Evolutionary conservation across 2,888 invertebrate genomes (phyloP).

Genomic region (Anarsia innoxiella): DNA sequence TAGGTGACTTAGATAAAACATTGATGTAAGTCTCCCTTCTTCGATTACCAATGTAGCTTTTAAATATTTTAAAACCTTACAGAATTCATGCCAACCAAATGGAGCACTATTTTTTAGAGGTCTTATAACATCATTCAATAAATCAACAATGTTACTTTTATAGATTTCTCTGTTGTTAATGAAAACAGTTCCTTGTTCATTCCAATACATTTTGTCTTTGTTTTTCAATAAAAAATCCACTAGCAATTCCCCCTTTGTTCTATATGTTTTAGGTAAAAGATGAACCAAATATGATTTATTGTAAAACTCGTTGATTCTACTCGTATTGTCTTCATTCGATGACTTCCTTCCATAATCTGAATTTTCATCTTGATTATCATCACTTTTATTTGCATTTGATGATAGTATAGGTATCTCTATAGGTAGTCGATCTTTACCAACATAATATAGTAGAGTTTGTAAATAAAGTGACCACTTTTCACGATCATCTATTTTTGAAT

Average conservation of each 20-base stretch:
- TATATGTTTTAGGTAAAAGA: conserved; percentile 19
- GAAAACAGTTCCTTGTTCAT: conserved; percentile 19
- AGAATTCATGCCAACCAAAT: conserved; percentile 25
- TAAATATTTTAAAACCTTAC: conserved; percentile 20
- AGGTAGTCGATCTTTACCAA: conserved; percentile 18
- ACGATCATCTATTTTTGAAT: conserved; percentile 19
- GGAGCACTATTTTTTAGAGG: conserved; percentile 24
- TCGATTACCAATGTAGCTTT: conserved; percentile 24
- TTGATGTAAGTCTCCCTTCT: conserved; percentile 7
- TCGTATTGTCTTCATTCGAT: neutral
- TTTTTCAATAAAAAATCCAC: conserved; percentile 14
- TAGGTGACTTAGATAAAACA: neutral
- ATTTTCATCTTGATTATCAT: neutral
- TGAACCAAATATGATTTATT: conserved; percentile 6
- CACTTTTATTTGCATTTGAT: too few species aligned
- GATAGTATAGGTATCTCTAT: conserved; percentile 12
- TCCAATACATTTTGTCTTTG: conserved; percentile 19
- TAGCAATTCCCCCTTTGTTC: conserved; percentile 19
- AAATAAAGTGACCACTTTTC: conserved; percentile 23
- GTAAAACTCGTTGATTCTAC: neutral
- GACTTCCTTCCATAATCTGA: neutral
- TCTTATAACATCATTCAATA: conserved; percentile 24
- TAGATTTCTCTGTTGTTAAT: conserved; percentile 20
- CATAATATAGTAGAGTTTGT: conserved; percentile 22
- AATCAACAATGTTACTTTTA: conserved; percentile 26